These are phyloP conservation scores for Pemphredon lugubris DNA, from an alignment of 2,888 invertebrate species.

Conservation along the genomic window DNA sequence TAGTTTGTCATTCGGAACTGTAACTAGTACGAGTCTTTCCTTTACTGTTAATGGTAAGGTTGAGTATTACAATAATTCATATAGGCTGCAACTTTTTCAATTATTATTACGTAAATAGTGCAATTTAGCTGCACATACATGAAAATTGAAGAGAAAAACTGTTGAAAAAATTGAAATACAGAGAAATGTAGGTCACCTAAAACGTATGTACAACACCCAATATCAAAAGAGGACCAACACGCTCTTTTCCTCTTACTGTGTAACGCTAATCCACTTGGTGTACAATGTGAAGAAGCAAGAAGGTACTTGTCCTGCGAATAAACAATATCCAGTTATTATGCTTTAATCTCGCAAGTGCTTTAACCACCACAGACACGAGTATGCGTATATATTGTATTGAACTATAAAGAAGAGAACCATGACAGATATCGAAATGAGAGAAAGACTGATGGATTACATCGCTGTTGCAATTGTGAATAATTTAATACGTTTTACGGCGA, in stretches of 20 bases:
- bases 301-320: constrained; percentile 20
- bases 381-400: constrained; percentile 48
- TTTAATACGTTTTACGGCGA: constrained; percentile 49
- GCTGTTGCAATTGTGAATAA: constrained; percentile 59
- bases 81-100: constrained; percentile 39
- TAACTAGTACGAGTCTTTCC: constrained; percentile 40
- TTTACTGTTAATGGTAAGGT: constrained; percentile 45
- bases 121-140: constrained; percentile 35
- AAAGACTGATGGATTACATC: constrained; percentile 76
- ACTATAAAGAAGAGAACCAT: constrained; percentile 71
- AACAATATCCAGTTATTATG: constrained; percentile 20
- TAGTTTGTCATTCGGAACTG: constrained; percentile 34
- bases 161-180: background rate
- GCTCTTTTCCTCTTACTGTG: constrained; percentile 51
- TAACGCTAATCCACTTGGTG: constrained; percentile 28
- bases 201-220: constrained; percentile 24
- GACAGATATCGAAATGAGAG: constrained; percentile 77
- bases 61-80: constrained; percentile 25
- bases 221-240: constrained; percentile 57
- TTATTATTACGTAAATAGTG: constrained; percentile 27
- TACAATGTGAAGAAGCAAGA: constrained; percentile 16
- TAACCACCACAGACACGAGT: constrained; percentile 61
- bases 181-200: constrained; percentile 25
- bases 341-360: constrained; percentile 48
- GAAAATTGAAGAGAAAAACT: constrained; percentile 26